These are phyloP conservation scores for Labeo rohita DNA, from an alignment of 2,113 vertebrate species.

Conservation along the genomic window DNA sequence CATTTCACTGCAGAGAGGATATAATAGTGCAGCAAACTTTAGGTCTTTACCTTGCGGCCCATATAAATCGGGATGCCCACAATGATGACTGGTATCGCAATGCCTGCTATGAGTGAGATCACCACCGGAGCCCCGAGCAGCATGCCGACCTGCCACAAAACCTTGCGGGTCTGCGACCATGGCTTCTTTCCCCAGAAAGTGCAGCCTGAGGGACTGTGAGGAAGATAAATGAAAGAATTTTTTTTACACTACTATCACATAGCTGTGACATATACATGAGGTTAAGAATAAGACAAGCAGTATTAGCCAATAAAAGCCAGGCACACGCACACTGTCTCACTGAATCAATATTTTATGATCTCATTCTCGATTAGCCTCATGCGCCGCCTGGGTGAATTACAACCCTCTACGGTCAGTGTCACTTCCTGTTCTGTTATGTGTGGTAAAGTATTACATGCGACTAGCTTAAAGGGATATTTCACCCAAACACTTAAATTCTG, in stretches of 20 bases:
- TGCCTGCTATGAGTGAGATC: slow-evolving; percentile 84
- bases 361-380: slow-evolving; percentile 33
- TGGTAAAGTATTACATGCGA: slow-evolving; percentile 7
- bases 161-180: slow-evolving; percentile 85
- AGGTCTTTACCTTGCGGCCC: slow-evolving; percentile 81
- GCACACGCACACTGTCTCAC: slow-evolving; percentile 4
- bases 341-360: slow-evolving; percentile 36
- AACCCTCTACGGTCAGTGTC: slow-evolving; percentile 38
- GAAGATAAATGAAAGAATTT: slow-evolving; percentile 39
- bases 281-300: neutral
- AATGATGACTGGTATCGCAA: slow-evolving; percentile 87
- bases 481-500: neutral
- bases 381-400: slow-evolving; percentile 28
- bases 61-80: slow-evolving; percentile 88
- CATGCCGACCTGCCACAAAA: slow-evolving; percentile 90
- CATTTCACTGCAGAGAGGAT: neutral
- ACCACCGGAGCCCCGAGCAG: slow-evolving; percentile 86
- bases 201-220: slow-evolving; percentile 85
- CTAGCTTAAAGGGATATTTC: neutral
- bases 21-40: neutral
- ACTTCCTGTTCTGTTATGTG: slow-evolving; percentile 35
- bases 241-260: neutral
- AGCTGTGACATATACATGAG: neutral
- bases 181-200: slow-evolving; percentile 91
- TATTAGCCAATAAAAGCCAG: slow-evolving; percentile 7